Conservation (phyloP, 2,888 invertebrate species). For the Volucella zonaria region DNA sequence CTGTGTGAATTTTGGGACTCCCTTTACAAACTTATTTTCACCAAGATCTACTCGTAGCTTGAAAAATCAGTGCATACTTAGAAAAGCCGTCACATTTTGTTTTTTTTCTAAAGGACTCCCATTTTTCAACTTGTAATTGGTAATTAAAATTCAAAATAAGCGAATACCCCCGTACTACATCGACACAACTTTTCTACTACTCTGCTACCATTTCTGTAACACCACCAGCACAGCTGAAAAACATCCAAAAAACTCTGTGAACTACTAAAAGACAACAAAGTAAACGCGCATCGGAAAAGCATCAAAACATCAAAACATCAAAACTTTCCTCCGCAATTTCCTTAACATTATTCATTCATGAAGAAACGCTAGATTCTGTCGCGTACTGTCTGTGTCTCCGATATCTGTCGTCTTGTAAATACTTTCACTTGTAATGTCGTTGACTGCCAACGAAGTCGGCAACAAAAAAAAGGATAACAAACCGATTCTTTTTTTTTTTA, state of each 20-base stretch:
- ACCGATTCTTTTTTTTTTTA: background rate
- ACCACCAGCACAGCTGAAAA: background rate
- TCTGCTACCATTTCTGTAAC: background rate
- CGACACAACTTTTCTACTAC: background rate
- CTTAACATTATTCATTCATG: constrained; percentile 23
- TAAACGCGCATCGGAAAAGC: background rate
- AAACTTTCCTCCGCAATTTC: constrained; percentile 14
- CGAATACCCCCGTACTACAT: too few relatives aligned
- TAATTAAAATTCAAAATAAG: too few relatives aligned
- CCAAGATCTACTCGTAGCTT: too few relatives aligned
- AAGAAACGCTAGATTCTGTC: background rate
- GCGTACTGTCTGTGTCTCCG: background rate
- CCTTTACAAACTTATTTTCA: too few relatives aligned
- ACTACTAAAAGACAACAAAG: background rate
- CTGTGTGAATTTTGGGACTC: too few relatives aligned
- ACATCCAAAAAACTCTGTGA: background rate
- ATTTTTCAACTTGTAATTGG: too few relatives aligned
- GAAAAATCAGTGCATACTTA: too few relatives aligned
- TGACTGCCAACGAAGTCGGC: background rate
- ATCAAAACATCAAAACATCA: constrained; percentile 15
- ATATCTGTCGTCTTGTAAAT: constrained; percentile 8
- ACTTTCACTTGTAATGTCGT: constrained; percentile 35
- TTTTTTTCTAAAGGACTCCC: too few relatives aligned
- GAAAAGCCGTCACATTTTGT: too few relatives aligned
- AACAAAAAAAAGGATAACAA: background rate